These are phyloP conservation scores for Tetrapedia diversipes DNA, from an alignment of 2,888 invertebrate species.

Conservation along the genomic window DNA sequence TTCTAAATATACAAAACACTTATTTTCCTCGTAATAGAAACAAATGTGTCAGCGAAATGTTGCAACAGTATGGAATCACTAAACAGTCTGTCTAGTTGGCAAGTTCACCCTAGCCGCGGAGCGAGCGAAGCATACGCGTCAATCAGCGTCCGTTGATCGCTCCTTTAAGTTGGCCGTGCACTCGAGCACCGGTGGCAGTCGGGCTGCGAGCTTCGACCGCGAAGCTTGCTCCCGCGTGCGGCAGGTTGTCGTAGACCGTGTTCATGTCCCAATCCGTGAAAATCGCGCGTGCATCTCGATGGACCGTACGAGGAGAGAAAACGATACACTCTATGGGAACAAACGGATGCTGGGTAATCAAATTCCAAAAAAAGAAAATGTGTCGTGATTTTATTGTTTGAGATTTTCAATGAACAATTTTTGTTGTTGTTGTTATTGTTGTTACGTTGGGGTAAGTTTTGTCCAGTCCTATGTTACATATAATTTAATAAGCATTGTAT, in stretches of 20 bases:
- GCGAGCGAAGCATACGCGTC: conserved; percentile 26
- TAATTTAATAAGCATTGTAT: no score
- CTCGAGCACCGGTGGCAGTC: conserved; percentile 69
- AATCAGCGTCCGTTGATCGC: conserved; percentile 46
- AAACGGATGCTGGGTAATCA: conserved; percentile 67
- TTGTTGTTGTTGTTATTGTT: no score
- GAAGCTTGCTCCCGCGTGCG: conserved; percentile 59
- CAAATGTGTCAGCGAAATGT: no score
- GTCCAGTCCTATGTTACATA: no score
- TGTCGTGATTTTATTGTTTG: neutral
- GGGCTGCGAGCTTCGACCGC: conserved; percentile 73
- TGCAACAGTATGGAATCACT: no score
- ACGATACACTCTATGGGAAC: conserved; percentile 59
- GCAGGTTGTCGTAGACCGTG: conserved; percentile 24
- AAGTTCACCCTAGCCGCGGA: no score
- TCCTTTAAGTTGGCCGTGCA: conserved; percentile 47
- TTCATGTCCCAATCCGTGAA: conserved; percentile 8
- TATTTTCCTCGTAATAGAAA: no score
- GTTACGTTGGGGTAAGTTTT: neutral
- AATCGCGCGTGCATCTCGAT: conserved; percentile 42
- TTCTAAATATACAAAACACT: no score
- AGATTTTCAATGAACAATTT: neutral
- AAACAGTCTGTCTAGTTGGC: no score
- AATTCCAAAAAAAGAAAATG: neutral
- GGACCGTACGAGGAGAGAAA: conserved; percentile 61